These are phyloP conservation scores for Megastigmus dorsalis DNA, from an alignment of 2,888 invertebrate genomes.

Conservation along the genomic window DNA sequence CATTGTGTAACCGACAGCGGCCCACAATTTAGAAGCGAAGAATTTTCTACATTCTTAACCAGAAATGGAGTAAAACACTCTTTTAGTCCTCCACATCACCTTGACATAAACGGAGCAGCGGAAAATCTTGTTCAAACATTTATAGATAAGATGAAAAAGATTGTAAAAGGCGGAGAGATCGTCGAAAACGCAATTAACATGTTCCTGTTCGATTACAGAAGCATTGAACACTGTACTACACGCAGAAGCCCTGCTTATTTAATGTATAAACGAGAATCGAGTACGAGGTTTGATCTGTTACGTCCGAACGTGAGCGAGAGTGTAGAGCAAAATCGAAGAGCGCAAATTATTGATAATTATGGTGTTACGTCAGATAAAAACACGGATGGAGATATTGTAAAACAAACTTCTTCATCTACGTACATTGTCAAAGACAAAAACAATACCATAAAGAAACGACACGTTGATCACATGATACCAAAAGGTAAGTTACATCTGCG, in stretches of 20 bases:
- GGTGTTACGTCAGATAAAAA: neutral
- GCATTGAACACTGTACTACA: neutral
- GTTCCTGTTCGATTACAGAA: slow-evolving; percentile 1
- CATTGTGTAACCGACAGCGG: too few species aligned
- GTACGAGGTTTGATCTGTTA: neutral
- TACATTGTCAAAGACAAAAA: neutral
- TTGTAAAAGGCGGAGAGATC: neutral
- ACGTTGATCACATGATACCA: neutral
- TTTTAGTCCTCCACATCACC: too few species aligned
- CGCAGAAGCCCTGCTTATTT: neutral
- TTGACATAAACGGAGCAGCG: too few species aligned
- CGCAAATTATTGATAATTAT: neutral
- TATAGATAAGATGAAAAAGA: slow-evolving; percentile 2
- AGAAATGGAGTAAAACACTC: too few species aligned
- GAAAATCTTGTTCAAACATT: neutral
- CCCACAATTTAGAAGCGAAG: too few species aligned
- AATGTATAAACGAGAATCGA: neutral
- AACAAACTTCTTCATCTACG: neutral
- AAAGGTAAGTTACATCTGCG: neutral
- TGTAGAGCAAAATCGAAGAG: neutral
- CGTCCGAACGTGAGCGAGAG: neutral
- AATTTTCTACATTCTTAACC: too few species aligned
- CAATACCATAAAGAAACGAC: neutral
- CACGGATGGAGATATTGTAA: neutral
- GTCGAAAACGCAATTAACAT: slow-evolving; percentile 2